A percentile compares a stretch with the other conserved stretches of the same genome.
These are phyloP conservation scores for Bombus sylvicola DNA, from an alignment of 1,140 invertebrate genomes.

Conservation along the genomic window DNA sequence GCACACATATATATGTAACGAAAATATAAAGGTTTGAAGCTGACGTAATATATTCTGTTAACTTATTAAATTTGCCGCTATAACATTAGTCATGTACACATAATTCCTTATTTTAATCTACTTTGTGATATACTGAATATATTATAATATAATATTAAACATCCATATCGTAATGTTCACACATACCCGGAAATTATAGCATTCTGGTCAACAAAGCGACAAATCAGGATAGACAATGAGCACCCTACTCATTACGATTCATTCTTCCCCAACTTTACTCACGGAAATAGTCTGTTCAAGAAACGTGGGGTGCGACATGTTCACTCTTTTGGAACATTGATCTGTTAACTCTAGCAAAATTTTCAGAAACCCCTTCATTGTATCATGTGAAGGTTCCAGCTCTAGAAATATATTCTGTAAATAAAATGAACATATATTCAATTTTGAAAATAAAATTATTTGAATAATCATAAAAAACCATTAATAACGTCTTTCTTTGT, in stretches of 20 bases:
- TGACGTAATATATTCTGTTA: slow-evolving; percentile 31
- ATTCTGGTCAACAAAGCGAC: neutral
- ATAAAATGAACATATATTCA: neutral
- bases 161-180: too few relatives aligned
- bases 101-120: slow-evolving; percentile 14
- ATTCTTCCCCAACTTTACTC: neutral
- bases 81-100: slow-evolving; percentile 17
- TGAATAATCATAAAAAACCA: neutral
- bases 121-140: neutral
- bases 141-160: neutral
- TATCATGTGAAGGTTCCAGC: neutral
- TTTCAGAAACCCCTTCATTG: slow-evolving; percentile 12
- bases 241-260: slow-evolving; percentile 38
- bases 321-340: slow-evolving; percentile 41
- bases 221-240: slow-evolving; percentile 37
- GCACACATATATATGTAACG: neutral
- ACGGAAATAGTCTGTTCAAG: neutral
- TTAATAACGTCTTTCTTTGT: neutral
- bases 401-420: neutral
- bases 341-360: slow-evolving; percentile 16
- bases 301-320: slow-evolving; percentile 10
- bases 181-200: neutral
- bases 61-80: slow-evolving; percentile 43
- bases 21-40: neutral
- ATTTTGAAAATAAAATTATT: neutral